Base-by-base conservation (phyloP, 1,140 invertebrate genomes). In the Dendroctonus ponderosae region DNA sequence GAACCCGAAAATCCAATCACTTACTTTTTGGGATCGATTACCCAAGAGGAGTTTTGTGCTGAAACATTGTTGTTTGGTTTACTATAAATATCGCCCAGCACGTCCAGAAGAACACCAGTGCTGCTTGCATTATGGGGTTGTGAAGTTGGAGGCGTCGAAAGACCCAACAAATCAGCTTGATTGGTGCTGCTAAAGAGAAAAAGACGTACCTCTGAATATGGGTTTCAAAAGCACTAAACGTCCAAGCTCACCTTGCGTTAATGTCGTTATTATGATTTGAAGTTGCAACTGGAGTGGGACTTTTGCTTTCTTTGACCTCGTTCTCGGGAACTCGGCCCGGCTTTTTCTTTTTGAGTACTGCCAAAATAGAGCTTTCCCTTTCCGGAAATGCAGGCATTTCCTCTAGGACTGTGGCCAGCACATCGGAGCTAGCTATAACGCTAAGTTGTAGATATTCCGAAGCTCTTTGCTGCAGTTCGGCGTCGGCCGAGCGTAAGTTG, bases 361-460 rank as follows among this genome's bases (percentile, higher is more conserved):
- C 96, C 60, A 98, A 86, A 76, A 99, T 96, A 3, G 95, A 98
- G 53, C 96, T 98, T 82, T 99, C 97, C 74, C 97, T 86, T 82
- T 99, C 98, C 3, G 97, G 95, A 82, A 99, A 99, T 52, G 97
- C 96, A 56, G 98, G 98, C 98, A 99, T 99, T 85, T 99, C 97
- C 85, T 99, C 98, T 57, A 99, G 83, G 60, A 99, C 97, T 52
- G 96, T 98, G 6, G 96, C 96, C 86, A 99, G 82, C 70, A 99
- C 97, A 86, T 99, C 97, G 38, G 93, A 89, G 52, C 95, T 95
- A 8, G 97, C 95, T 62, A 99, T 93, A 70, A 96, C 94, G 78
- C 94, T 98, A 46, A 99, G 82, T 74, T 97, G 94, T 37, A 99
- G 82, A 83, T 99, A 99, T 82, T 99, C 98, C 41, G 96, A 96